Evolutionary conservation across 1,140 invertebrate species (phyloP).

Genomic region (Drosophila hydei): DNA sequence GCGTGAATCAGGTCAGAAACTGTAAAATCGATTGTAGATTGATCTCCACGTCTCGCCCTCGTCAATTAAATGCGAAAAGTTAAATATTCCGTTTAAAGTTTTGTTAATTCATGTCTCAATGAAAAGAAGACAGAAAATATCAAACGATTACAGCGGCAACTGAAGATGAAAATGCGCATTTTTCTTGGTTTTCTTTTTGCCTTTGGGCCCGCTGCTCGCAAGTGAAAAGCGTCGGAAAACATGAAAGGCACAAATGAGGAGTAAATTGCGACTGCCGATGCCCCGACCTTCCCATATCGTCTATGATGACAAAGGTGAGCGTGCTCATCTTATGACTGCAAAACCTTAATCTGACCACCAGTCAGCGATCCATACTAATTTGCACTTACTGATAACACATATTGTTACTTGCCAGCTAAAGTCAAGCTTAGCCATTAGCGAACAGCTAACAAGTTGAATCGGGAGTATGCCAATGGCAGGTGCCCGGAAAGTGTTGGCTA

Average conservation of each 20-base stretch:
- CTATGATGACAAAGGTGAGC: constrained; percentile 38
- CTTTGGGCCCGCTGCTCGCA: constrained; percentile 15
- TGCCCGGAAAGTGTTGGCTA: too few species aligned
- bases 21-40: not conserved
- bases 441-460: too few species aligned
- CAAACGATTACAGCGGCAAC: constrained; percentile 30
- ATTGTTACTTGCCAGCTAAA: not conserved
- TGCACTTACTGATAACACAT: not conserved
- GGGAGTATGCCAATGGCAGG: too few species aligned
- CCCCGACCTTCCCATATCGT: not conserved
- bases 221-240: constrained; percentile 73
- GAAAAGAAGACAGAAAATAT: constrained; percentile 9
- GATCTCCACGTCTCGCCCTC: not conserved
- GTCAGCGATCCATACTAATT: not conserved
- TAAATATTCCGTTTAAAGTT: constrained; percentile 47
- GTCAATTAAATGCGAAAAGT: constrained; percentile 21
- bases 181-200: constrained; percentile 32
- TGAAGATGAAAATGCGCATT: constrained; percentile 61
- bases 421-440: too few species aligned
- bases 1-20: too few species aligned
- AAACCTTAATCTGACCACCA: not conserved
- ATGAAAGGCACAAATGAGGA: constrained; percentile 63
- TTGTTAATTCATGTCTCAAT: constrained; percentile 44
- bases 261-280: constrained; percentile 54
- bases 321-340: constrained; percentile 23